Base-by-base conservation (phyloP, 2,797 vertebrate species). In the Geotrypetes seraphini region DNA sequence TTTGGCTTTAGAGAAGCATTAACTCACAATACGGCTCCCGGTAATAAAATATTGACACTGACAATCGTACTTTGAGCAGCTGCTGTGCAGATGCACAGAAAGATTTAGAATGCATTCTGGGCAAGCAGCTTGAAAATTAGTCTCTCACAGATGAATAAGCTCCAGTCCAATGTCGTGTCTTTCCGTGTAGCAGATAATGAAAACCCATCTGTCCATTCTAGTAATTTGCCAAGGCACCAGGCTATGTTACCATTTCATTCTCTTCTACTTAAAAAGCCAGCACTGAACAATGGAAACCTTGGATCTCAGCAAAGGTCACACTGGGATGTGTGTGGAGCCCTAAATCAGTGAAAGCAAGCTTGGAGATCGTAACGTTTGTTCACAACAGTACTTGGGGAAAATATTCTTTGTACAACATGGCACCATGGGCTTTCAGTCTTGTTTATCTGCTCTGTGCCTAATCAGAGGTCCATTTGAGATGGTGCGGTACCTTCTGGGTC, bases 41-140 rank as follows among this genome's bases (percentile, higher is more conserved):
- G 41, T 49, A 63, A 59, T 53, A 46, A 58, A 63, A 40, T 42
- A 54, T 6, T 57, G 37, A 63, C 45, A 59, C 14, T 48, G 51
- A 51, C 47, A 60, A 52, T 57, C 42, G 41, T 43, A 38, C 38
- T 61, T 65, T 33, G 64, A 57, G 38, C 62, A 69, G 73, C 67
- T 78, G 66, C 65, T 72, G 30, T 54, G 19, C 64, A 69, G 69
- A 75, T 74, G 66, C 49, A 45, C 43, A n/a, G 20, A 24, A 73
- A 75, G 50, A 60, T 71, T 63, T 53, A 60, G 45, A 48, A 47
- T 47, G 24, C 39, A 45, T 33, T 63, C 44, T 61, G 61, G 62
- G 72, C 64, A 64, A 53, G 54, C 36, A 56, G 36, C 21, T 60
- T 50, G 52, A 62, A 72, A 77, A 74, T 73, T 64, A 62, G 42